A percentile compares a stretch with the other conserved stretches of the same genome.
Conservation (phyloP, 2,113 vertebrate genomes). For the Motacilla tschutschensis region DNA sequence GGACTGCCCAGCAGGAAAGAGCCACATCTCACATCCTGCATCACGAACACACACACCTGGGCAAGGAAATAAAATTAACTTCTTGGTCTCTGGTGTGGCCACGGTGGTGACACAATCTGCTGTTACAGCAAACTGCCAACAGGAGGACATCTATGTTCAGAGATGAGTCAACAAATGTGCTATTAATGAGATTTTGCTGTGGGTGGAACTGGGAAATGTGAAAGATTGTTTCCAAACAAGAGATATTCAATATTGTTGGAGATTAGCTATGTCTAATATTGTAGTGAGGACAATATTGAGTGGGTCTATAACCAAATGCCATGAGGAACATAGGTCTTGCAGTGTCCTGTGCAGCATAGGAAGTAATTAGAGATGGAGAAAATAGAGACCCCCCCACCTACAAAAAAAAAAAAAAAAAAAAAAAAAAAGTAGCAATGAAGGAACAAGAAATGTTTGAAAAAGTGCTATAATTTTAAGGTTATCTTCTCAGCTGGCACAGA, state of each 20-base stretch:
- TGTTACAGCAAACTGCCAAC: not conserved
- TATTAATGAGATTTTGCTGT: not conserved
- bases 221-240: not conserved
- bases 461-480: not conserved
- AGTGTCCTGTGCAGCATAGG: not conserved
- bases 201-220: not conserved
- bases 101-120: not conserved
- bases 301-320: not conserved
- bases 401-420: not conserved
- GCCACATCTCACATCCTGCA: not conserved
- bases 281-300: not conserved
- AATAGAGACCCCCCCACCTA: rapidly evolving
- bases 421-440: not conserved
- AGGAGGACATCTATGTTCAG: rapidly evolving
- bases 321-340: not conserved
- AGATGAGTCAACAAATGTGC: rapidly evolving
- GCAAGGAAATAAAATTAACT: not conserved
- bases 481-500: not conserved
- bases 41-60: not conserved
- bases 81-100: rapidly evolving
- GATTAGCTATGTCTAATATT: not conserved
- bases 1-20: not conserved
- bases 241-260: not conserved
- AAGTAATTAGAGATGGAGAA: not conserved
- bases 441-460: not conserved